Percentiles rank a stretch among this genome's conserved stretches.
These are phyloP conservation scores for Pseudolaguvia tuberculata DNA, from an alignment of 2,113 vertebrate genomes.

Conservation along the genomic window DNA sequence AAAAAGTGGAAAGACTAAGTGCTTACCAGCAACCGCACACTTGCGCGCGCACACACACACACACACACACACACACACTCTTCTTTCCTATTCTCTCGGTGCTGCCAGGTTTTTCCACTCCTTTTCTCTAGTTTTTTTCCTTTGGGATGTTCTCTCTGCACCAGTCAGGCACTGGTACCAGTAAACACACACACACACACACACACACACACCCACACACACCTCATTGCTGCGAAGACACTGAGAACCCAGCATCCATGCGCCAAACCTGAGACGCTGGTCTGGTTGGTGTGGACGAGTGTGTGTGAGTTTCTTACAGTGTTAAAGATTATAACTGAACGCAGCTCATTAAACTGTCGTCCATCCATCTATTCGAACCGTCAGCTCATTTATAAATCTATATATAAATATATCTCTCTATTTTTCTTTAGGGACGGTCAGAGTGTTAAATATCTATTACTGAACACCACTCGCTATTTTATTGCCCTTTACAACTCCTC, in stretches of 20 bases:
- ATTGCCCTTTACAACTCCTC: constrained; percentile 49
- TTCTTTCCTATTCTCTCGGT: constrained; percentile 10
- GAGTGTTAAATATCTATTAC: constrained; percentile 69
- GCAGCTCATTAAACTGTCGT: constrained; percentile 73
- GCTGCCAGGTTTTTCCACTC: constrained; percentile 14
- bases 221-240: constrained; percentile 29
- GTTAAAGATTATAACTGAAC: constrained; percentile 71
- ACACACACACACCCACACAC: constrained; percentile 10
- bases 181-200: constrained; percentile 8
- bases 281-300: constrained; percentile 8
- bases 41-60: no score
- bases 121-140: neutral
- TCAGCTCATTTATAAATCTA: constrained; percentile 58
- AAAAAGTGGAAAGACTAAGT: constrained; percentile 16
- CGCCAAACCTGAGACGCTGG: constrained; percentile 21
- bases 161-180: constrained; percentile 72
- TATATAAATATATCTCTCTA: neutral
- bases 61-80: constrained; percentile 19
- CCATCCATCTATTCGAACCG: constrained; percentile 65
- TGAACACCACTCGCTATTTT: constrained; percentile 67
- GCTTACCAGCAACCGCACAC: constrained; percentile 17
- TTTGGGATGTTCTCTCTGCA: constrained; percentile 39
- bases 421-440: constrained; percentile 67
- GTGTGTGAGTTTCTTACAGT: constrained; percentile 61
- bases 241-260: constrained; percentile 9